Base-by-base conservation (phyloP, 2,888 invertebrate genomes). In the Ormyrus labotus region DNA sequence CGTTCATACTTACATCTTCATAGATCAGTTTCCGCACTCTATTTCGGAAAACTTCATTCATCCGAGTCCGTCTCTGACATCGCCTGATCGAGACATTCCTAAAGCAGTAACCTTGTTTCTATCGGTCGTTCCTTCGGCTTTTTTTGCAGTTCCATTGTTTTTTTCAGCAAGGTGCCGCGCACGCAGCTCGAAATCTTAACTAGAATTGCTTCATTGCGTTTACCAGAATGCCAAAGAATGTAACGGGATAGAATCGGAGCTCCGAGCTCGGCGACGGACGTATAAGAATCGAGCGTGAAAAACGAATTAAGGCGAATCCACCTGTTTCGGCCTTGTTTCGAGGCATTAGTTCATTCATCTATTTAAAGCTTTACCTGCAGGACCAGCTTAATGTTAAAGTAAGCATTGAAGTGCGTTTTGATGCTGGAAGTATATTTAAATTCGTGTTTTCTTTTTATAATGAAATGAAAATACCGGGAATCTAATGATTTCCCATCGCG, bases 221-320 rank as follows among this genome's bases (percentile, higher is more conserved):
- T 58, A 58, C 11, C 9, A 60, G 65, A 75, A 70, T 75, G 55
- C 71, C 60, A 75, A 80, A 75, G 74, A 80, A 80, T 75, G 65
- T 80, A 80, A 80, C 80, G 80, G 75, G 60, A 75, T 55, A 61
- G 51, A 71, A 65, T n/a, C 60, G 48, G 34, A 74, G 69, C 50
- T 80, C 64, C 8, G 6, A 53, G 19, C 19, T 19, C 19, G 19
- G 19, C 19, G 19, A 19, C 19, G 19, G 19, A 19, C 19, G 19
- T 19, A 19, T 19, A 19, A 19, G 19, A 19, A 19, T 19, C 19
- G 19, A 19, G 19, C 19, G 2, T 19, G 19, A 19, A 19, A 19
- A 19, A 19, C 19, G 19, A 19, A 19, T 19, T 19, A 19, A 19
- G 19, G 19, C 19, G 19, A 19, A 19, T 19, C 19, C 19, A 19